Base-by-base conservation (phyloP, 2,797 vertebrate species). In the Hydrocynus forskahlii region DNA sequence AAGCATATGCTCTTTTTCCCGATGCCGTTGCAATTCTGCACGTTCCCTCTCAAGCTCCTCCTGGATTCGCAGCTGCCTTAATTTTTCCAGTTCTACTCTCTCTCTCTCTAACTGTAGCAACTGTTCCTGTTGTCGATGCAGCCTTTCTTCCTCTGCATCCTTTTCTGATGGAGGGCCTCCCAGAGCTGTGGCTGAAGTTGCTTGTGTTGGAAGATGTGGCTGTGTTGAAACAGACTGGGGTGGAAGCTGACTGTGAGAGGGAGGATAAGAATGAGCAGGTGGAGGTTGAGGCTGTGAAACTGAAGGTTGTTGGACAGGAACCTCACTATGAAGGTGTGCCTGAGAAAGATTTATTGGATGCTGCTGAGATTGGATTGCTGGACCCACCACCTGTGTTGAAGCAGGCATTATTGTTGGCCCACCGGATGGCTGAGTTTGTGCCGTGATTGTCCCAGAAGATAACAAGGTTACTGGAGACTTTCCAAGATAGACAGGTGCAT, bases 31-130 rank as follows among this genome's bases (percentile, higher is more conserved):
- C 78, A 99, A 90, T 88, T 99, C 98, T 0, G 94, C 92, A 0
- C 97, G 95, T 84, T 99, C 97, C 57, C 96, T 91, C 81, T 99
- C 98, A 75, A 99, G 94, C 88, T 99, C 98, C 55, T 99, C 98
- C 52, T 99, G 98, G 38, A 99, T 89, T 25, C 97, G 94, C 75
- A 97, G 85, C 79, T 99, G 98, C 7, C 98, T 93, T 77, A 99
- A 88, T 89, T 98, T 99, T 90, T 99, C 98, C 79, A 99, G 80
- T 87, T 99, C 98, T 17, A 99, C 97, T 0, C 96, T 95, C 78
- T 99, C 98, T 82, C 97, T 94, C 85, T 99, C 97, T 88, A 99
- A 92, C 86, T 99, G 97, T 19, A 99, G 93, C 55, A 98, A 91
- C 40, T 98, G 97, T 86, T 99, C 97, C 84, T 99, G 97, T 84